Percentiles rank a stretch among this genome's conserved stretches.
phyloP scores from a whole-genome alignment of 2,888 invertebrate species.

The Pristionchus exspectatus region DNA sequence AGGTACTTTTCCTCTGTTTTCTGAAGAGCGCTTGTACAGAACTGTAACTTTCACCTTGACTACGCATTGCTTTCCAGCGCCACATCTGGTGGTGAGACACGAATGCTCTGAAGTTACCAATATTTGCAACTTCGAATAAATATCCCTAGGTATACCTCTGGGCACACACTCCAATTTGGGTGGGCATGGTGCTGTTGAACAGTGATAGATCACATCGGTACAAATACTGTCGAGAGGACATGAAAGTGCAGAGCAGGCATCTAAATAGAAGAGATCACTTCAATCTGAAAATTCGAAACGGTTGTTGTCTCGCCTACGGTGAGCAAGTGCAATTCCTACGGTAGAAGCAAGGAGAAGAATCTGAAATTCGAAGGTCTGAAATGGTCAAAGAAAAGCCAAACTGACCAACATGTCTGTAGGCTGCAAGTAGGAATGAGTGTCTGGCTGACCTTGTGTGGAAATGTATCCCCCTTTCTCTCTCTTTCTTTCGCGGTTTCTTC shows the following conservation, averaged over 20 bases:
- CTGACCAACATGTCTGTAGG: conserved; percentile 36
- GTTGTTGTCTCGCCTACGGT: background rate
- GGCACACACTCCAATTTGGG: conserved; percentile 17
- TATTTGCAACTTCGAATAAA: background rate
- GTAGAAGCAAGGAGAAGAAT: background rate
- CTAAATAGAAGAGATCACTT: background rate
- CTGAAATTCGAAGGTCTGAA: background rate
- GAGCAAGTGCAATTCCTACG: background rate
- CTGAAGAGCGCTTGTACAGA: background rate
- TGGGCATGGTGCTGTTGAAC: conserved; percentile 17
- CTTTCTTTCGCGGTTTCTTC: conserved; percentile 10
- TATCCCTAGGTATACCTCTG: background rate
- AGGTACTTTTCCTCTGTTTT: background rate
- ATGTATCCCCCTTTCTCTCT: background rate
- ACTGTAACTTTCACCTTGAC: background rate
- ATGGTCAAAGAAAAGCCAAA: background rate
- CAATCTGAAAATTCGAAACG: background rate
- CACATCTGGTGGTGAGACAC: conserved; percentile 2
- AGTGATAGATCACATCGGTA: conserved; percentile 9
- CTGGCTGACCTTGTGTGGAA: conserved; percentile 9
- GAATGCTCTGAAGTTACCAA: background rate
- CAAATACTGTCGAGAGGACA: background rate
- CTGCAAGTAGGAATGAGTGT: background rate
- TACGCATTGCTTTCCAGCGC: background rate
- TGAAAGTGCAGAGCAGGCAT: conserved; percentile 7